Conservation (phyloP, 2,113 vertebrate genomes). For the Helogale parvula region DNA sequence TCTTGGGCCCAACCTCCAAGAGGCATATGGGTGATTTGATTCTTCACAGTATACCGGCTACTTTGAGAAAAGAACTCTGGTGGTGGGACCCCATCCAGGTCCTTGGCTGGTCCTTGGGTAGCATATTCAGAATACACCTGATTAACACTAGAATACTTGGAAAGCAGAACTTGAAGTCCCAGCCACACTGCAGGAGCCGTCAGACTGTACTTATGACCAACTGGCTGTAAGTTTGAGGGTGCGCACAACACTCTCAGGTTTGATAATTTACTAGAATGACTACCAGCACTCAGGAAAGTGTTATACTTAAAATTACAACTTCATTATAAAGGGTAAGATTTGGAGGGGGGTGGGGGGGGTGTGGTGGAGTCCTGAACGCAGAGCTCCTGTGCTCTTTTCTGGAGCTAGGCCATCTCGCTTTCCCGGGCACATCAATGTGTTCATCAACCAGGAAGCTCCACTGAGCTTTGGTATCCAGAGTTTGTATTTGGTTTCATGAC, state of each 20-base stretch:
- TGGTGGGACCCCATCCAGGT: background rate
- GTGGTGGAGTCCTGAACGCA: background rate
- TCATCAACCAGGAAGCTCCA: background rate
- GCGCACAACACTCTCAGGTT: background rate
- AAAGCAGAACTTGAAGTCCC: background rate
- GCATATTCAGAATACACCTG: background rate
- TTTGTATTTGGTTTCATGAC: background rate
- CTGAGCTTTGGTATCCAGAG: background rate
- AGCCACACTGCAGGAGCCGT: too few relatives aligned
- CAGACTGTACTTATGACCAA: background rate
- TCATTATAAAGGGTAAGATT: background rate
- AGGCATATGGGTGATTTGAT: background rate
- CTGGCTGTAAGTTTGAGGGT: background rate
- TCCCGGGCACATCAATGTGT: background rate
- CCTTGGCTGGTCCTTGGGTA: too few relatives aligned
- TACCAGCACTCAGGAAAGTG: background rate
- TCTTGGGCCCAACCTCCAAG: background rate
- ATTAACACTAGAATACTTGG: background rate
- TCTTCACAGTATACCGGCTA: too few relatives aligned
- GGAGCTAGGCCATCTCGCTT: fast-evolving
- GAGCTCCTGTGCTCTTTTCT: background rate
- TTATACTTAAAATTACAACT: background rate
- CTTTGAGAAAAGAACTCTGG: background rate
- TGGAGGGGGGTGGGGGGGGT: too few relatives aligned
- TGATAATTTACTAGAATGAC: background rate